Evolutionary conservation across 2,888 invertebrate genomes (phyloP).

Genomic region (Xanthorhoe designata): DNA sequence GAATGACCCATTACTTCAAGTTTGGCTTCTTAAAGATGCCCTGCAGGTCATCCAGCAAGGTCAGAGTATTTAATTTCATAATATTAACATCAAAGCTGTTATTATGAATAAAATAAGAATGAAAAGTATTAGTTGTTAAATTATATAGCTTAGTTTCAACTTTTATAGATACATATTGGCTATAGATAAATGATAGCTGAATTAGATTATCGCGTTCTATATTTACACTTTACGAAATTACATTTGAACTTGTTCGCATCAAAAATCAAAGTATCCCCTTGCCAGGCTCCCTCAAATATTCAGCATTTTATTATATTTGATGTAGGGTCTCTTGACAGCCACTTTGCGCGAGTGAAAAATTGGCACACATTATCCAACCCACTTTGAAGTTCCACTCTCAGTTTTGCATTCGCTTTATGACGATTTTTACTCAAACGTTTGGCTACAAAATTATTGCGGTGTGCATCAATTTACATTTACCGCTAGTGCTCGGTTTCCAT

Average conservation of each 20-base stretch:
- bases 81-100: neutral
- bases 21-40: slow-evolving; percentile 6
- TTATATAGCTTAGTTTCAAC: neutral
- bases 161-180: too few species aligned
- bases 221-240: neutral
- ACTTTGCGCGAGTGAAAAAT: neutral
- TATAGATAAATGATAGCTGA: too few species aligned
- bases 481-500: slow-evolving; percentile 15
- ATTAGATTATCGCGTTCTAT: too few species aligned
- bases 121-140: neutral
- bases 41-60: slow-evolving; percentile 2
- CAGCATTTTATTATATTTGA: neutral
- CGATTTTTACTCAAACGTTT: neutral
- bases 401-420: neutral
- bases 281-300: neutral
- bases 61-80: neutral
- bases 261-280: slow-evolving; percentile 1
- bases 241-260: neutral
- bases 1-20: slow-evolving; percentile 13
- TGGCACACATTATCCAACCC: neutral
- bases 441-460: slow-evolving; percentile 11
- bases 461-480: slow-evolving; percentile 21
- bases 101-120: neutral
- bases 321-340: neutral
- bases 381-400: neutral